Conservation (phyloP, 2,113 vertebrate species). For the Corydoras maculifer region DNA sequence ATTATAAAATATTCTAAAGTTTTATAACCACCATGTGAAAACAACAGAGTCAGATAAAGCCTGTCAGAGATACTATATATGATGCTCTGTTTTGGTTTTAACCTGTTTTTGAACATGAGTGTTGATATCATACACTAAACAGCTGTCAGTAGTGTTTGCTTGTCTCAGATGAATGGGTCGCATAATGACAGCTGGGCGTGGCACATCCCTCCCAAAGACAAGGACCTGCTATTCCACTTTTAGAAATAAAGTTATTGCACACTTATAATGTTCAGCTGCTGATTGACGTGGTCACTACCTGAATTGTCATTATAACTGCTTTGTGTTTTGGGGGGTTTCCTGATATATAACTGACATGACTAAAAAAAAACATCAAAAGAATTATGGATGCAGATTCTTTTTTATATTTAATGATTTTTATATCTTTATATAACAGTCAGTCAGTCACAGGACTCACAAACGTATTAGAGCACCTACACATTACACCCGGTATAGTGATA, state of each 20-base stretch:
- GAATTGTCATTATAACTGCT: neutral
- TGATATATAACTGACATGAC: neutral
- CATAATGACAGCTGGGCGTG: conserved; percentile 13
- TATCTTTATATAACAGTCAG: no score
- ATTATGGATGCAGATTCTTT: no score
- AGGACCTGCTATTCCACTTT: conserved; percentile 11
- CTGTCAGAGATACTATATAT: neutral
- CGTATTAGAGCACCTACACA: no score
- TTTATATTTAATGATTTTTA: no score
- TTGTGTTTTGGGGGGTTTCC: neutral
- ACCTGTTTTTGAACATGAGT: neutral
- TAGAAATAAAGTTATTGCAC: conserved; percentile 4
- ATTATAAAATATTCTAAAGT: no score
- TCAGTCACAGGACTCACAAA: no score
- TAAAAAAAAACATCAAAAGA: no score
- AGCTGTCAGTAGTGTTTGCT: conserved; percentile 26
- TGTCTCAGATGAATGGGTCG: conserved; percentile 9
- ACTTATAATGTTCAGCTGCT: conserved; percentile 5
- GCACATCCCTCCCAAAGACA: neutral
- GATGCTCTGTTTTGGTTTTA: neutral
- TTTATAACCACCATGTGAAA: no score
- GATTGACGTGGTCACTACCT: neutral
- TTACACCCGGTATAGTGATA: no score
- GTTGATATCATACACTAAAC: neutral
- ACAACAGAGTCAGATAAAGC: no score